A percentile compares a stretch with the other conserved stretches of the same genome.
Conservation (phyloP, 2,113 vertebrate species). For the Anser brachyrhynchus region DNA sequence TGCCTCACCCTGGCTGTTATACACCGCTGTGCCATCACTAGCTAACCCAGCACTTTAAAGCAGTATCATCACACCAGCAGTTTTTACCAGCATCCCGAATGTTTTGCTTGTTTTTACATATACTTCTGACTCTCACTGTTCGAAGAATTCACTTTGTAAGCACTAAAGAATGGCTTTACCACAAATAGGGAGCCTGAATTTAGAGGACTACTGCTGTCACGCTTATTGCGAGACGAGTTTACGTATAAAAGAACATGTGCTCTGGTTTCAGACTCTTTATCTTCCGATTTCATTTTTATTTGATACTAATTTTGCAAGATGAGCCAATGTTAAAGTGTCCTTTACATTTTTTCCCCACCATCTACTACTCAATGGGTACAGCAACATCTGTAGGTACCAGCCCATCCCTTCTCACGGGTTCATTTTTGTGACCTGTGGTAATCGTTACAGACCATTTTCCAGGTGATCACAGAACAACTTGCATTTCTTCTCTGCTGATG, state of each 20-base stretch:
- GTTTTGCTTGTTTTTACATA: background rate
- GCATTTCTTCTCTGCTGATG: slow-evolving; percentile 35
- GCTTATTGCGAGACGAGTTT: background rate
- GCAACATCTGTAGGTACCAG: background rate
- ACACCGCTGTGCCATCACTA: fast-evolving
- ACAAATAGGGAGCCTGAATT: background rate
- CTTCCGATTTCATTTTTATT: background rate
- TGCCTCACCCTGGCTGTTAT: background rate
- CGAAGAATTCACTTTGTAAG: background rate
- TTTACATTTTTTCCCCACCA: background rate
- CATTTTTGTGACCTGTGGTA: background rate
- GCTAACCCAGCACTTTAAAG: background rate
- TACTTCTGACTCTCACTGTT: background rate
- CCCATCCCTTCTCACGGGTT: background rate
- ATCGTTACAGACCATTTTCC: background rate
- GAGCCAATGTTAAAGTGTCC: background rate
- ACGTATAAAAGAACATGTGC: fast-evolving
- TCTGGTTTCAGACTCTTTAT: background rate
- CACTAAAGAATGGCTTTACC: background rate
- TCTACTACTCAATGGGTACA: background rate
- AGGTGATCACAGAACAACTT: slow-evolving; percentile 9
- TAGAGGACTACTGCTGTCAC: too few species aligned
- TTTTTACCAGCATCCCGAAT: background rate
- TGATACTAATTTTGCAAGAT: background rate
- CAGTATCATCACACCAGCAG: background rate